Conservation (phyloP, 2,113 vertebrate genomes). For the Cairina moschata region DNA sequence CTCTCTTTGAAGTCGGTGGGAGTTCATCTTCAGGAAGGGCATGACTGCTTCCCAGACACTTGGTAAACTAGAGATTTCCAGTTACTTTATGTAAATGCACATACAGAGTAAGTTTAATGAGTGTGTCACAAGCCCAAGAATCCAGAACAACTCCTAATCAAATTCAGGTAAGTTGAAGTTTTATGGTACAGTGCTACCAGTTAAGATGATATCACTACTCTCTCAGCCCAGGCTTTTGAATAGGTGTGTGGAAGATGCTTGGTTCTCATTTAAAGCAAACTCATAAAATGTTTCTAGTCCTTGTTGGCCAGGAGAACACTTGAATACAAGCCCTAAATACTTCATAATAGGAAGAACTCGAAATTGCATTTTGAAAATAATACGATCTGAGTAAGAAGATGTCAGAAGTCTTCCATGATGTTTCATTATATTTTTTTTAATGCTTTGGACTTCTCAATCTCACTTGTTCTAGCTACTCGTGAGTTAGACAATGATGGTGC, state of each 20-base stretch:
- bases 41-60: background rate
- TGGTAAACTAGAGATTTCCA: background rate
- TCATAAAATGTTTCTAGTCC: background rate
- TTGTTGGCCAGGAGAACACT: background rate
- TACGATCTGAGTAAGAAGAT: background rate
- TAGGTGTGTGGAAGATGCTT: background rate
- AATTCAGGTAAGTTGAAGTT: background rate
- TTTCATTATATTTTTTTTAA: background rate
- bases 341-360: background rate
- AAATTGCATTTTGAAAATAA: background rate
- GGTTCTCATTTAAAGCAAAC: background rate
- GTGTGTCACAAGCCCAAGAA: background rate
- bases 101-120: background rate
- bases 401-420: background rate
- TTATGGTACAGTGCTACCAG: background rate
- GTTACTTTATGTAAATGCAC: background rate
- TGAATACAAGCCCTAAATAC: background rate
- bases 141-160: background rate
- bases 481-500: background rate
- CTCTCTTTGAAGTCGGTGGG: background rate
- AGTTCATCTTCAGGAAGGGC: background rate
- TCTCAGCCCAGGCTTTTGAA: background rate
- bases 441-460: background rate
- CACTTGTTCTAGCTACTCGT: background rate
- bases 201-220: background rate